Evolutionary conservation across 1,140 invertebrate genomes (phyloP).

Genomic region (Drosophila quadrilineata): DNA sequence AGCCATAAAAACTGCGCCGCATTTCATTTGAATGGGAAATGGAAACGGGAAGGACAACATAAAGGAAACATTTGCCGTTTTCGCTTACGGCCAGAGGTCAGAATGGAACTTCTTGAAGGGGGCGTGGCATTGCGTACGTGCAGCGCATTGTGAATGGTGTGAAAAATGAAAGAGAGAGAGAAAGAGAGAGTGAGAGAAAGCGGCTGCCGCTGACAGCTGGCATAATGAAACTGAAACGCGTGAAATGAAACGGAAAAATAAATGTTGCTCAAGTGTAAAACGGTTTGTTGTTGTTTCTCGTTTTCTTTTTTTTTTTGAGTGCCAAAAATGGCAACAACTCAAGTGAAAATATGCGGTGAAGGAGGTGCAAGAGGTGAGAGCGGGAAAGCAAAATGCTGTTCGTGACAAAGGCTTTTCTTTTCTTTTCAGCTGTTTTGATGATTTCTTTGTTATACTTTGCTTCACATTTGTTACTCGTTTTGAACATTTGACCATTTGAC

Average conservation of each 20-base stretch:
- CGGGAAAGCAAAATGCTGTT: conserved; percentile 5
- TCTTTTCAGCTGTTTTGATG: no score
- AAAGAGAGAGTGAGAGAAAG: conserved; percentile 25
- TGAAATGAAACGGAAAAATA: conserved; percentile 62
- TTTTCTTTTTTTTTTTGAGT: no score
- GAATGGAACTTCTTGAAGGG: background rate
- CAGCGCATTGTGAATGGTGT: conserved; percentile 51
- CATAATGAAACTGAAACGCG: conserved; percentile 57
- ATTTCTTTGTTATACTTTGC: conserved; percentile 12
- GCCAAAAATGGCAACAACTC: background rate
- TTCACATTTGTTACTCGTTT: background rate
- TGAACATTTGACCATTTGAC: conserved; percentile 30
- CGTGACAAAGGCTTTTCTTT: conserved; percentile 39
- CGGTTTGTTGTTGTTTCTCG: conserved; percentile 29
- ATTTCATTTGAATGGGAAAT: conserved; percentile 51
- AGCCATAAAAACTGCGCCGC: conserved; percentile 47
- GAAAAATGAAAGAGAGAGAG: conserved; percentile 47
- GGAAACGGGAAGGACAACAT: conserved; percentile 18
- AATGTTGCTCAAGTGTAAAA: conserved; percentile 61
- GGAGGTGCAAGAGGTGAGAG: background rate
- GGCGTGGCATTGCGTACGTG: conserved; percentile 47
- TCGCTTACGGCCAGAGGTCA: background rate
- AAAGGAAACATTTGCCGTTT: conserved; percentile 18
- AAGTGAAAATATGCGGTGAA: background rate
- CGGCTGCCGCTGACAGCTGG: conserved; percentile 55